Conservation (phyloP, 2,113 vertebrate genomes). For the Ceyx cyanopectus region DNA sequence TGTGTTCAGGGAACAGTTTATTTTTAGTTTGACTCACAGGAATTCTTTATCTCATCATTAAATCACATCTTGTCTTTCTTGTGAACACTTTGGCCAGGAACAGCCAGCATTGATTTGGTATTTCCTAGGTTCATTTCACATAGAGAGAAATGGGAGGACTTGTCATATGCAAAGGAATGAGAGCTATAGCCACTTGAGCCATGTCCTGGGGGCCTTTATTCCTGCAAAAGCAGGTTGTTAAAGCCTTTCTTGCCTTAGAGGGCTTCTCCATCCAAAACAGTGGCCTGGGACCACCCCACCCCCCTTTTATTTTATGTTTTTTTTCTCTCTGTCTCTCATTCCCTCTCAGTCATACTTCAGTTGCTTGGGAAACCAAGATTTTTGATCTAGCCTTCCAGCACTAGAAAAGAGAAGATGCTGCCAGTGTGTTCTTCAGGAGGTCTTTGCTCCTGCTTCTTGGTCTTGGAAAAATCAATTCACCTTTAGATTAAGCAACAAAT, state of each 20-base stretch:
- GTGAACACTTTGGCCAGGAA: not conserved
- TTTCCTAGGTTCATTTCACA: not conserved
- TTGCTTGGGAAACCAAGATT: constrained; percentile 8
- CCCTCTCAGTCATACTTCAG: not conserved
- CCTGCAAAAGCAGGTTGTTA: not conserved
- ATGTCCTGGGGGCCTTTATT: not conserved
- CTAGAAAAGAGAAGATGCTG: not conserved
- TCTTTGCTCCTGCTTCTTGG: not conserved
- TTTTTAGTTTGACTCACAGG: not conserved
- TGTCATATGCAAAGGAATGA: constrained; percentile 4
- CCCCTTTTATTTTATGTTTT: not conserved
- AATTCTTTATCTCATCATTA: not conserved
- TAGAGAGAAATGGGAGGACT: not conserved
- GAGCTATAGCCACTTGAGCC: not conserved
- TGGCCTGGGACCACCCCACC: not conserved
- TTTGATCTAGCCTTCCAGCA: not conserved
- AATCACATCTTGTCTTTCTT: not conserved
- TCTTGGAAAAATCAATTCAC: not conserved
- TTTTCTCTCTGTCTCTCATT: not conserved
- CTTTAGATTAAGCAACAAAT: not conserved
- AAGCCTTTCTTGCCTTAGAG: not conserved
- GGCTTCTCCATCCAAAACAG: not conserved
- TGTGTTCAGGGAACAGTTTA: not conserved
- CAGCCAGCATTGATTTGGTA: not conserved
- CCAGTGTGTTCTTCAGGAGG: not conserved